Base-by-base conservation (phyloP, 2,888 invertebrate species). In the Meiosimyza platycephala region DNA sequence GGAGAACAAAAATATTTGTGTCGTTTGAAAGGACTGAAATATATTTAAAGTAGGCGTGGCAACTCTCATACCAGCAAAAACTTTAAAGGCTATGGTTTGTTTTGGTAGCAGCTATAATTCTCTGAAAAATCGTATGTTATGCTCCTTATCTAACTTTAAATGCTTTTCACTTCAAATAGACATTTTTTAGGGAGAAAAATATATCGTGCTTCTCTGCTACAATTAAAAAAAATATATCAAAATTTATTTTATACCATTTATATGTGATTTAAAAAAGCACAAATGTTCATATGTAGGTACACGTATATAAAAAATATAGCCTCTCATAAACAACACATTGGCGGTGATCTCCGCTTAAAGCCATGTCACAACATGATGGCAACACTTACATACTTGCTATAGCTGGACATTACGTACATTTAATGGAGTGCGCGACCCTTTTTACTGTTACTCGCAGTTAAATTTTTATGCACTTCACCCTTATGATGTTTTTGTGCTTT, bases 171-270 rank as follows among this genome's bases (percentile, higher is more conserved):
- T 40, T 7, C 2, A 40, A 7, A 40, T 7, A 40, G 9, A 40
- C 40, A 40, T 9, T 40, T 40, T 40, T 2, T 40, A 7, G 40
- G 9, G 40, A 9, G 9, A 40, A 40, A 40, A 40, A 40, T 9
- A 3, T 40, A 40, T 5, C 6, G 9, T 7, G 13, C 16, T 15
- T 54, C 52, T 28, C 28, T 40, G 40, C 9, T 1, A 40, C 40
- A 40, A 40, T 40, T 40, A 40, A 40, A 40, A 40, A 40, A 9
- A 40, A 40, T 40, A n/a, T 60, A 22, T 60, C 40, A 33, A 40
- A 60, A 60, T 60, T 60, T 60, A 60, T 60, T 60, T 60, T 22
- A 33, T 28, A 60, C n/a, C 60, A 33, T 60, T 60, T 59, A 33
- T 33, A 15, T 60, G 15, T 4, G 28, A 28, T 6, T 22, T 9